These are phyloP conservation scores for Harmothoe impar DNA, from an alignment of 2,888 invertebrate species.

Conservation along the genomic window DNA sequence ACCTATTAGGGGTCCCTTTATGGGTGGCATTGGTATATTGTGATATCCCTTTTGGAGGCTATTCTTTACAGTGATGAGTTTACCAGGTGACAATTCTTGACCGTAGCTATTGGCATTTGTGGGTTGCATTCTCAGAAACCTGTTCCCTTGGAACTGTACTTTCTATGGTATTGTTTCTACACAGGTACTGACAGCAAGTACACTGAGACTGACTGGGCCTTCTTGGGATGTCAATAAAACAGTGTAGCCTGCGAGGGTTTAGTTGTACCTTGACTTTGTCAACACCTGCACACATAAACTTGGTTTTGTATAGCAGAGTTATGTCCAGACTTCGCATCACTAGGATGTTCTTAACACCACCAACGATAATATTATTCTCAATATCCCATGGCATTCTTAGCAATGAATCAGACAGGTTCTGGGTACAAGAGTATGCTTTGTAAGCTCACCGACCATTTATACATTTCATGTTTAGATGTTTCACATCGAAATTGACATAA, in stretches of 20 bases:
- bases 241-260: not conserved
- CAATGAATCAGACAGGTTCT: not conserved
- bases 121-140: too few species aligned
- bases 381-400: not conserved
- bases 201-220: too few species aligned
- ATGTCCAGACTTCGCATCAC: not conserved
- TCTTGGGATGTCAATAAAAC: not conserved
- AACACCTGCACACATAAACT: slow-evolving; percentile 7
- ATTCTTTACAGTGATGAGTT: too few species aligned
- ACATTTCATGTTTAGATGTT: not conserved
- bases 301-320: slow-evolving; percentile 26
- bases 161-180: too few species aligned
- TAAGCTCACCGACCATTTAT: not conserved
- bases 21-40: too few species aligned
- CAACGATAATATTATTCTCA: not conserved
- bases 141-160: too few species aligned
- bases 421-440: not conserved
- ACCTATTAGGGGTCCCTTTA: too few species aligned
- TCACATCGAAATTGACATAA: slow-evolving; percentile 36
- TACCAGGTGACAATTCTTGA: too few species aligned
- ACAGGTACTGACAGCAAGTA: too few species aligned
- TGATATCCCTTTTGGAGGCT: too few species aligned
- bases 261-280: slow-evolving; percentile 19
- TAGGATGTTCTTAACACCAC: not conserved
- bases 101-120: too few species aligned